Conservation (phyloP, 1,140 invertebrate genomes). For the Apis laboriosa region DNA sequence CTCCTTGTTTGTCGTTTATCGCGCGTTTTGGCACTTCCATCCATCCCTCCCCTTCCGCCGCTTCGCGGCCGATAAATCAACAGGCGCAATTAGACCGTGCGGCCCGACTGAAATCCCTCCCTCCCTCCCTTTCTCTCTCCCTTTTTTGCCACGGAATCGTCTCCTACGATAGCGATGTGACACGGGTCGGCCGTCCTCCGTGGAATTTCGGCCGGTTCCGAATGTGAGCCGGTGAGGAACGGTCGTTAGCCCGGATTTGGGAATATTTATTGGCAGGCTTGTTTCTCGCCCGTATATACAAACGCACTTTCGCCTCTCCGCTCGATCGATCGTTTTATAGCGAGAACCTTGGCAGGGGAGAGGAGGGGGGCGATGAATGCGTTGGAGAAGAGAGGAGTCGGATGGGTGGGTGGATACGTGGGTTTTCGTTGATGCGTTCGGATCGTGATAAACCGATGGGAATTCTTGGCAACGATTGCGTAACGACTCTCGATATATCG, state of each 20-base stretch:
- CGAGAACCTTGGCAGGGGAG: background rate
- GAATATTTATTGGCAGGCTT: conserved; percentile 28
- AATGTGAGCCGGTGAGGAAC: background rate
- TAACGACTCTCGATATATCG: background rate
- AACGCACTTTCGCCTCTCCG: background rate
- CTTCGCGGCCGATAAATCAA: conserved; percentile 60
- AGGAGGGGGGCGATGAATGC: background rate
- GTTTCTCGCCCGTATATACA: background rate
- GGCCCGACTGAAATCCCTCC: background rate
- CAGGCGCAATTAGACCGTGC: conserved; percentile 51
- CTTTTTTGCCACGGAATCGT: background rate
- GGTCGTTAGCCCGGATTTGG: conserved; percentile 9
- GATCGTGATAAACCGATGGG: conserved; percentile 4
- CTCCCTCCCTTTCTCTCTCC: background rate
- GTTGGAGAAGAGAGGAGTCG: background rate
- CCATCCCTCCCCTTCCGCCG: background rate
- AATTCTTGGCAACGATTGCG: background rate
- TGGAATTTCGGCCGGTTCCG: conserved; percentile 25
- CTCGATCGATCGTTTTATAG: background rate
- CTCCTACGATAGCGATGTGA: conserved; percentile 21
- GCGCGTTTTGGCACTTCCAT: conserved; percentile 21
- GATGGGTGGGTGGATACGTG: background rate
- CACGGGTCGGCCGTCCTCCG: background rate
- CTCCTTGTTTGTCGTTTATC: conserved; percentile 22
- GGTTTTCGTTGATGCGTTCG: conserved; percentile 6